A percentile compares a stretch with the other conserved stretches of the same genome.
Evolutionary conservation across 2,888 invertebrate species (phyloP).

Genomic region (Cyclophora punctaria): DNA sequence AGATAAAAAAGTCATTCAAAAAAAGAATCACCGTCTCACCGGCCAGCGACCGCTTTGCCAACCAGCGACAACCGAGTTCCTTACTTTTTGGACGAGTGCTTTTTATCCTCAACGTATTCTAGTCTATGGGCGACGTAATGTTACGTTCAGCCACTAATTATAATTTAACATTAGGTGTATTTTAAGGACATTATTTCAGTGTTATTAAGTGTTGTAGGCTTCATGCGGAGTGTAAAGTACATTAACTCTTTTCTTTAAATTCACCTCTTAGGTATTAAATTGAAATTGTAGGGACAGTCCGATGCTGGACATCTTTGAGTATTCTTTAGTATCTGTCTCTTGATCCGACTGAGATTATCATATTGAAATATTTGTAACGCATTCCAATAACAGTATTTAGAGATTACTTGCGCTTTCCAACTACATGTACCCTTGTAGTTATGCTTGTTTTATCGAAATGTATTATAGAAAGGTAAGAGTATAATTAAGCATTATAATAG

Average conservation of each 20-base stretch:
- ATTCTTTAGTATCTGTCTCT: conserved; percentile 32
- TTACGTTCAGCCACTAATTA: conserved; percentile 64
- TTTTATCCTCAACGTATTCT: conserved; percentile 74
- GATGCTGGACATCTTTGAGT: conserved; percentile 55
- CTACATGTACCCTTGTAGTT: conserved; percentile 1
- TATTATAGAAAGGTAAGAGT: background rate
- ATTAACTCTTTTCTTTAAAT: conserved; percentile 46
- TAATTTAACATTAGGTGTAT: conserved; percentile 60
- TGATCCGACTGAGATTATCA: conserved; percentile 45
- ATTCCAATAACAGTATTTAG: conserved; percentile 54
- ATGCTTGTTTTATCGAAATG: conserved; percentile 3
- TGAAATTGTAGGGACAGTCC: conserved; percentile 34
- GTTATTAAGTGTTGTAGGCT: conserved; percentile 66
- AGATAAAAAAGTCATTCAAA: conserved; percentile 36
- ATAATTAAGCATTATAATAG: background rate
- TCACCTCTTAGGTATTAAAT: conserved; percentile 56
- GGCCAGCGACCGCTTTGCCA: conserved; percentile 50
- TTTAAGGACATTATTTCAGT: conserved; percentile 54
- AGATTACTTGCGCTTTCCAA: conserved; percentile 19
- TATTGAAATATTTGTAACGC: conserved; percentile 47
- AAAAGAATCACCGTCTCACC: conserved; percentile 13
- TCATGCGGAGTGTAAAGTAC: conserved; percentile 58
- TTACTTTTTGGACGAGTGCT: conserved; percentile 60
- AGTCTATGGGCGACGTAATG: conserved; percentile 67
- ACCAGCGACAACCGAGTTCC: conserved; percentile 56